Evolutionary conservation across 2,888 invertebrate species (phyloP).

Genomic region (Cyaniris semiargus): DNA sequence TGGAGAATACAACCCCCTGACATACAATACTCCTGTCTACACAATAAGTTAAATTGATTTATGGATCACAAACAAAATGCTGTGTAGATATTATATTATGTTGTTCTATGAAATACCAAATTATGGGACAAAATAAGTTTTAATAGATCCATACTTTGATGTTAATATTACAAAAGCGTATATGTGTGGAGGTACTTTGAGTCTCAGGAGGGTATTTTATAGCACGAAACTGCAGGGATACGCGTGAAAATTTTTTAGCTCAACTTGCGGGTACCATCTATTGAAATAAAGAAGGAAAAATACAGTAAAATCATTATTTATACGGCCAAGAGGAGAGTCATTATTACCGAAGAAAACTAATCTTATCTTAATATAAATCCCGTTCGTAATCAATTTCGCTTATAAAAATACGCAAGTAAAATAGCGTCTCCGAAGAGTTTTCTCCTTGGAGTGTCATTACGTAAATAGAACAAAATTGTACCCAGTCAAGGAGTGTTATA

Average conservation of each 20-base stretch:
- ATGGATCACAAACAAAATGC: not conserved
- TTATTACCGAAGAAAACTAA: constrained; percentile 63
- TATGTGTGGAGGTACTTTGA: not conserved
- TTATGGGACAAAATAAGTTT: not conserved
- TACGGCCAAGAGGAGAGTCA: not conserved
- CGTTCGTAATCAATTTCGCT: constrained; percentile 72
- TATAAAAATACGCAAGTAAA: constrained; percentile 66
- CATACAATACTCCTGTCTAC: constrained; percentile 1
- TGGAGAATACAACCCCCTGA: not conserved
- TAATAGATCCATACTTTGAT: not conserved
- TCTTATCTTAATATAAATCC: constrained; percentile 68
- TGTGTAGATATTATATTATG: not conserved
- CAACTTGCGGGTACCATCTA: not conserved
- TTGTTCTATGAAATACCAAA: not conserved
- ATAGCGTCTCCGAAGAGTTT: constrained; percentile 55
- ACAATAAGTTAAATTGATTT: not conserved
- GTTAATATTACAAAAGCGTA: too few relatives aligned
- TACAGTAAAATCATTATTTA: not conserved
- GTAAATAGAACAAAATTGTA: constrained; percentile 74
- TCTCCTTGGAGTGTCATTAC: constrained; percentile 67
- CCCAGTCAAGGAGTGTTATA: constrained; percentile 73
- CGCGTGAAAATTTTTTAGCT: not conserved
- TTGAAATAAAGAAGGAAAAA: not conserved
- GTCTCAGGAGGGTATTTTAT: not conserved
- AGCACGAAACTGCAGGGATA: too few relatives aligned